These are phyloP conservation scores for Agrochola lychnidis DNA, from an alignment of 2,888 invertebrate genomes.

Conservation along the genomic window DNA sequence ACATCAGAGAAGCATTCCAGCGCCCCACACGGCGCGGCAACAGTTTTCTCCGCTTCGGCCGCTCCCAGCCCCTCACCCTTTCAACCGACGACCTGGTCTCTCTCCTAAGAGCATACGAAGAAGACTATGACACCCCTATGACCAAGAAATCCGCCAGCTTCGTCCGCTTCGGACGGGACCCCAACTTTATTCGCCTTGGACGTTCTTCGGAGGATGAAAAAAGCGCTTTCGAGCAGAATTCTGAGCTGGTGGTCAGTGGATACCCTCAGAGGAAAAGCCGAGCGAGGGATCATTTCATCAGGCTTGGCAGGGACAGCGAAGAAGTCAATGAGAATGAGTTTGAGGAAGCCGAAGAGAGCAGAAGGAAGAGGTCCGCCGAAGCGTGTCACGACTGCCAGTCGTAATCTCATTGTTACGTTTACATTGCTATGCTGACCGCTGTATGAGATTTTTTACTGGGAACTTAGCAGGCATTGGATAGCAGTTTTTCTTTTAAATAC, in stretches of 20 bases:
- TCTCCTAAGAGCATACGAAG: conserved; percentile 82
- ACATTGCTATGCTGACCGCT: conserved; percentile 51
- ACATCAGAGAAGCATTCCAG: conserved; percentile 81
- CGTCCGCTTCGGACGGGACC: conserved; percentile 84
- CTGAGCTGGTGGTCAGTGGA: conserved; percentile 76
- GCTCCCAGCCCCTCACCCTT: conserved; percentile 81
- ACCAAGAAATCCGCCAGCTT: conserved; percentile 82
- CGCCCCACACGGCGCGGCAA: conserved; percentile 80
- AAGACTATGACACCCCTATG: conserved; percentile 79
- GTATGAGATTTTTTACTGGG: conserved; percentile 55
- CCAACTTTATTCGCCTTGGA: conserved; percentile 88
- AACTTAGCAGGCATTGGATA: conserved; percentile 48
- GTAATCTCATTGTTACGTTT: conserved; percentile 73
- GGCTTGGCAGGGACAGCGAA: conserved; percentile 85
- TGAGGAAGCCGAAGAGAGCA: conserved; percentile 77
- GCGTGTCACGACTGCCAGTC: conserved; percentile 82
- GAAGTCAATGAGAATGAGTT: conserved; percentile 77
- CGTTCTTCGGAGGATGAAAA: conserved; percentile 81
- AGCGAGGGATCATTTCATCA: conserved; percentile 86
- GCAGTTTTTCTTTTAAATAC: conserved; percentile 19
- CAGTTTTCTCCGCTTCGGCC: conserved; percentile 86
- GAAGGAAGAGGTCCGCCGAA: conserved; percentile 81
- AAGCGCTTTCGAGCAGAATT: conserved; percentile 73
- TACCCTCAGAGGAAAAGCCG: conserved; percentile 84
- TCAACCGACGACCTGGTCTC: conserved; percentile 83